Base-by-base conservation (phyloP, 2,888 invertebrate species). In the Synergus itoensis region DNA sequence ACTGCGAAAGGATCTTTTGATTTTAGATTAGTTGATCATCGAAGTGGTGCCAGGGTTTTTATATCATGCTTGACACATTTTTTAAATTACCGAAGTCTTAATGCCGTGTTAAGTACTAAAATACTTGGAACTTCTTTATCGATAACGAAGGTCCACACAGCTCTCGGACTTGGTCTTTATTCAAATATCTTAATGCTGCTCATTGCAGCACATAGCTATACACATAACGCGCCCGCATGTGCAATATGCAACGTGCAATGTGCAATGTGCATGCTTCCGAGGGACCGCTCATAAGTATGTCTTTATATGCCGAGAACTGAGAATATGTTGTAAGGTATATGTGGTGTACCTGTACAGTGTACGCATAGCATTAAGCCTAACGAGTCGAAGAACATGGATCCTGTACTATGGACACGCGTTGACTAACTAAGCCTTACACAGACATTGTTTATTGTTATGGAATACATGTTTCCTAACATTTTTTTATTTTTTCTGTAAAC, bases 231-330 rank as follows among this genome's bases (percentile, higher is more conserved):
- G 16, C 16, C 48, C 48, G 4, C 16, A 48, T 48, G 48, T 16
- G 48, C 48, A 48, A 48, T 48, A 48, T 48, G 14, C 14, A 12
- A 12, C 5, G 14, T 4, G 48, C 77, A 82, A 82, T 80, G 78
- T 65, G 62, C 77, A 82, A 78, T 28, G 28, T 82, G 80, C 77
- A 62, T 45, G 8, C 60, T 73, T 40, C 45, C 11, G 57, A n/a
- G n/a, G 84, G 76, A 80, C 69, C 73, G 83, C 82, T 86, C 84
- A 87, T 86, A 86, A 88, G 85, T 86, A 86, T 84, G 84, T 87
- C 86, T 88, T 87, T 88, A 86, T 86, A 87, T 86, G 86, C 84
- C 82, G 85, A 76, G 83, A 85, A 80, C 80, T 77, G 84, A 78
- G 84, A 84, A 84, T 83, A 86, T 81, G 78, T 86, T 84, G 83